phyloP scores from a whole-genome alignment of 2,888 invertebrate species.

The Aleiodes alternator region DNA sequence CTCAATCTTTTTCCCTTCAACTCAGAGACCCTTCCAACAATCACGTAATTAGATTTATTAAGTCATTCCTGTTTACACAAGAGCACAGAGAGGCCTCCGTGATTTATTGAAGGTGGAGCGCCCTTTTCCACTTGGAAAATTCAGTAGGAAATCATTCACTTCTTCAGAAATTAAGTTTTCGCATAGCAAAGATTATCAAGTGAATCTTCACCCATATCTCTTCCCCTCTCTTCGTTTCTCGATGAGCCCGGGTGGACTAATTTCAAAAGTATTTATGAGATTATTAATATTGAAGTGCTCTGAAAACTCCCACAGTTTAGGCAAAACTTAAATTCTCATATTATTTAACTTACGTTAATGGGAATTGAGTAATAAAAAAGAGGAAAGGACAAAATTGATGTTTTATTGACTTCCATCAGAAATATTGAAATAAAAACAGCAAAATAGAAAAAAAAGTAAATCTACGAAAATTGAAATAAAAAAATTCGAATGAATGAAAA shows the following conservation, averaged over 20 bases:
- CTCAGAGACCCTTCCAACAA: constrained; percentile 47
- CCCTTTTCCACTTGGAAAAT: constrained; percentile 9
- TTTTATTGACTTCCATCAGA: no score
- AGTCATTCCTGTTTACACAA: constrained; percentile 67
- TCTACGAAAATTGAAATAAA: no score
- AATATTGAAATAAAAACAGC: no score
- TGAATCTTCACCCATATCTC: constrained; percentile 53
- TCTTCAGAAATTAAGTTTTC: constrained; percentile 55
- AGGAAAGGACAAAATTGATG: no score
- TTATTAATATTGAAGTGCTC: neutral
- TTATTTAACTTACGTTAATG: neutral
- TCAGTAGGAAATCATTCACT: constrained; percentile 4
- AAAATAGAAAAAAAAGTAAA: no score
- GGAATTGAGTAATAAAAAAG: constrained; percentile 9
- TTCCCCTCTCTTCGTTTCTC: constrained; percentile 48
- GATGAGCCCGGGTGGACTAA: neutral
- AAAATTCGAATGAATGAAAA: no score
- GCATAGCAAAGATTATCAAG: constrained; percentile 64
- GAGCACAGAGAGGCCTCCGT: constrained; percentile 52
- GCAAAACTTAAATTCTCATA: neutral
- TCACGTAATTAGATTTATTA: constrained; percentile 69
- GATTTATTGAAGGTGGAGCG: constrained; percentile 63
- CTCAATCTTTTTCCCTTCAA: constrained; percentile 18
- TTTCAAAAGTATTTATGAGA: neutral
- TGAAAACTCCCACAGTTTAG: no score